phyloP scores from a whole-genome alignment of 2,888 invertebrate species.

The Temnothorax ravouxi region DNA sequence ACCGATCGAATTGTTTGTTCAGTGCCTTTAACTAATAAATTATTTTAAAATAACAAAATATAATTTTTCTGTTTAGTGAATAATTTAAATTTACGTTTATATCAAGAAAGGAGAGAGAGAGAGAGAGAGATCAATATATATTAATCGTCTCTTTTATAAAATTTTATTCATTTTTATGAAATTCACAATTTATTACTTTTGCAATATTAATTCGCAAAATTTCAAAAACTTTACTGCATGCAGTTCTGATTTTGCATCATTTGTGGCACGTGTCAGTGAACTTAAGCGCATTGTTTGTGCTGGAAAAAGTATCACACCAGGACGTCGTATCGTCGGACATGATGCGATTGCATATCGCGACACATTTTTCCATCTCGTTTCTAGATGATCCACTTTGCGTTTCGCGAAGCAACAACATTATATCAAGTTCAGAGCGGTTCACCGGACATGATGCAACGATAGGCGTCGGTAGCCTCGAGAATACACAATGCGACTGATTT shows the following conservation, averaged over 20 bases:
- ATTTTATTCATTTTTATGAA: neutral
- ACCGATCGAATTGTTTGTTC: neutral
- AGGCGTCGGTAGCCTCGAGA: neutral
- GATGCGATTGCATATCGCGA: constrained; percentile 63
- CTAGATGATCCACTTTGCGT: constrained; percentile 55
- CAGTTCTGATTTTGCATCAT: neutral
- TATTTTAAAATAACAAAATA: neutral
- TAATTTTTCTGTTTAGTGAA: neutral
- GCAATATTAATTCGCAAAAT: neutral
- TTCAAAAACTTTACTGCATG: neutral
- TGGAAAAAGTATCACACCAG: neutral
- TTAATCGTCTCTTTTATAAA: neutral
- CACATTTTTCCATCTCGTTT: constrained; percentile 60
- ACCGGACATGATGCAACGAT: constrained; percentile 51
- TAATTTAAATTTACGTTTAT: neutral
- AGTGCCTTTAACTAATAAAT: neutral
- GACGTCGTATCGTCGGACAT: neutral
- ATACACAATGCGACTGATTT: constrained; percentile 7
- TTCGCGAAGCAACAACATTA: constrained; percentile 42
- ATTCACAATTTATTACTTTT: constrained; percentile 2
- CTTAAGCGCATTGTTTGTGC: neutral
- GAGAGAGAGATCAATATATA: neutral
- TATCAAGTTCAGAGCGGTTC: constrained; percentile 62
- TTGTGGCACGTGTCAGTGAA: constrained; percentile 2
- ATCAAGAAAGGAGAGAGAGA: no score